Percentiles rank a stretch among this genome's conserved stretches.
These are phyloP conservation scores for Anolis apletophallus DNA, from an alignment of 2,797 vertebrate species.

Conservation along the genomic window DNA sequence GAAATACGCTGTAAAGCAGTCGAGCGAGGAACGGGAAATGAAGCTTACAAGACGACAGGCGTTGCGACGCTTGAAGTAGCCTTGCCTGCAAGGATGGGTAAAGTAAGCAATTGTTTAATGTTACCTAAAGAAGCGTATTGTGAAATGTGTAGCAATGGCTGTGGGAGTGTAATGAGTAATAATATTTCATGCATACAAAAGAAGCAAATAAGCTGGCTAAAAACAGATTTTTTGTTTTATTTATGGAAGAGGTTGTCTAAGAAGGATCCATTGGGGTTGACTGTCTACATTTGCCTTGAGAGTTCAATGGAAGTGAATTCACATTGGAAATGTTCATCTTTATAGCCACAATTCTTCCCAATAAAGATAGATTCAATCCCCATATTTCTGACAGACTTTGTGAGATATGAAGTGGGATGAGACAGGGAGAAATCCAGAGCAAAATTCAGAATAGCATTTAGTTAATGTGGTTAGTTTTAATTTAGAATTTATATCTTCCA, in stretches of 20 bases:
- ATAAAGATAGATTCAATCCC: no score
- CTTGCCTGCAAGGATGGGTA: constrained; percentile 79
- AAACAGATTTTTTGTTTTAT: neutral
- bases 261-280: neutral
- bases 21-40: constrained; percentile 86
- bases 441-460: neutral
- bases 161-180: neutral
- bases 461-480: neutral
- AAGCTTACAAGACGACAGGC: constrained; percentile 84
- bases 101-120: constrained; percentile 71
- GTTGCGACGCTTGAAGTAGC: constrained; percentile 90
- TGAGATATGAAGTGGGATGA: neutral
- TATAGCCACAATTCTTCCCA: no score
- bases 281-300: constrained; percentile 8
- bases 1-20: constrained; percentile 86
- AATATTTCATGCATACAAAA: constrained; percentile 13
- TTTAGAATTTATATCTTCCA: neutral
- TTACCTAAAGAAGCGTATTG: constrained; percentile 13
- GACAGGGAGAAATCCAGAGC: neutral
- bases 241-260: neutral
- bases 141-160: neutral
- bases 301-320: constrained; percentile 23
- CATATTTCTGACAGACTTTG: no score
- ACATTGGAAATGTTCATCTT: no score
- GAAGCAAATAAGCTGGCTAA: neutral